Evolutionary conservation across 2,888 invertebrate genomes (phyloP).

Genomic region (Nudaria mundana): DNA sequence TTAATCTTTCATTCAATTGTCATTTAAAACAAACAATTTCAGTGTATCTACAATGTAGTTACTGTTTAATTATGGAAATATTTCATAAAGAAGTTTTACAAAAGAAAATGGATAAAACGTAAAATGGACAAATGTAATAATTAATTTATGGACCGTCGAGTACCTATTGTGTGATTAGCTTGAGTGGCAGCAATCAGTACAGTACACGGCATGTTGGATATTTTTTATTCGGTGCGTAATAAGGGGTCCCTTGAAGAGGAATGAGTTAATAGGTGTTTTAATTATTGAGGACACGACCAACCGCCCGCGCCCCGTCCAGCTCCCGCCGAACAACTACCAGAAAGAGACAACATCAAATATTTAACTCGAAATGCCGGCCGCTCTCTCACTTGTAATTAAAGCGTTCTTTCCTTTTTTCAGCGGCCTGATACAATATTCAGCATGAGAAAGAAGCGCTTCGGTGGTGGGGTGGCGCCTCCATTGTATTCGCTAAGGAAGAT

Average conservation of each 20-base stretch:
- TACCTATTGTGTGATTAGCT: conserved; percentile 23
- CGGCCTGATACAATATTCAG: conserved; percentile 81
- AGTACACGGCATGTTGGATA: conserved; percentile 38
- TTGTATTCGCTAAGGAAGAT: conserved; percentile 85
- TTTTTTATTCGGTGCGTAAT: conserved; percentile 60
- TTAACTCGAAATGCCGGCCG: conserved; percentile 76
- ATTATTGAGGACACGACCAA: conserved; percentile 67
- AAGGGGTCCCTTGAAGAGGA: conserved; percentile 71
- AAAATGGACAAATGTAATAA: conserved; percentile 15
- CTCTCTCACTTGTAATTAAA: conserved; percentile 81
- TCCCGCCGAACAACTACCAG: conserved; percentile 46
- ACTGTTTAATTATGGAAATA: background rate
- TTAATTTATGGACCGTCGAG: conserved; percentile 24
- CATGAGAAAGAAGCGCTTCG: conserved; percentile 80
- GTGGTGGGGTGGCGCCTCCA: conserved; percentile 81
- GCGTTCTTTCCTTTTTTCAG: conserved; percentile 81
- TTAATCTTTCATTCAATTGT: too few species aligned
- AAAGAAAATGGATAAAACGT: conserved; percentile 1
- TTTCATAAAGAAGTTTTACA: too few species aligned
- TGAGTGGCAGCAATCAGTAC: conserved; percentile 28
- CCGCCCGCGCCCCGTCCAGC: conserved; percentile 43
- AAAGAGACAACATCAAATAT: conserved; percentile 80
- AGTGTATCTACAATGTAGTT: background rate
- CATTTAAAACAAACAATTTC: background rate
- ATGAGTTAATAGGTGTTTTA: conserved; percentile 80